These are phyloP conservation scores for Adela reaumurella DNA, from an alignment of 2,888 invertebrate species.

Conservation along the genomic window DNA sequence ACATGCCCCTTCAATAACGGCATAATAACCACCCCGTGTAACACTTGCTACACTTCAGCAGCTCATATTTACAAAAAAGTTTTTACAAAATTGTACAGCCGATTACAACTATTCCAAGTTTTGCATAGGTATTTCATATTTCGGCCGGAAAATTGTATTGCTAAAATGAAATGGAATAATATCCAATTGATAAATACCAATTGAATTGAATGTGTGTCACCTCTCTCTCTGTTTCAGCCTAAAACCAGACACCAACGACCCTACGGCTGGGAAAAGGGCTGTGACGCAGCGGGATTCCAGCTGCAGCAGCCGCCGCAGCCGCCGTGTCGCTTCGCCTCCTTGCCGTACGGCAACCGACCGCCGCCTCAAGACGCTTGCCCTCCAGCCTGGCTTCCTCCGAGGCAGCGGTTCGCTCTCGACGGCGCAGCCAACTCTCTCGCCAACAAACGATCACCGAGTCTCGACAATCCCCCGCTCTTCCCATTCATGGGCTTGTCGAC, in stretches of 20 bases:
- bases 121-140: too few species aligned
- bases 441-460: conserved; percentile 34
- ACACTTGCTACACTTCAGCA: too few species aligned
- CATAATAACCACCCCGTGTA: too few species aligned
- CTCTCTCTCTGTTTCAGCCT: conserved; percentile 54
- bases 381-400: conserved; percentile 43
- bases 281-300: conserved; percentile 27
- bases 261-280: conserved; percentile 67
- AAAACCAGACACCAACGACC: conserved; percentile 74
- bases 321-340: conserved; percentile 63
- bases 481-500: conserved; percentile 50
- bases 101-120: too few species aligned
- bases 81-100: too few species aligned
- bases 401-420: conserved; percentile 21
- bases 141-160: too few species aligned
- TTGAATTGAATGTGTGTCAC: too few species aligned
- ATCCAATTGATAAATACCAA: too few species aligned
- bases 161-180: too few species aligned
- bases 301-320: conserved; percentile 58
- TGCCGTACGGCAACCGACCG: conserved; percentile 60
- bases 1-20: too few species aligned
- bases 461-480: conserved; percentile 41
- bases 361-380: conserved; percentile 27
- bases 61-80: too few species aligned
- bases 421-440: conserved; percentile 14